A percentile compares a stretch with the other conserved stretches of the same genome.
Evolutionary conservation across 2,888 invertebrate genomes (phyloP).

Genomic region (Syritta pipiens): DNA sequence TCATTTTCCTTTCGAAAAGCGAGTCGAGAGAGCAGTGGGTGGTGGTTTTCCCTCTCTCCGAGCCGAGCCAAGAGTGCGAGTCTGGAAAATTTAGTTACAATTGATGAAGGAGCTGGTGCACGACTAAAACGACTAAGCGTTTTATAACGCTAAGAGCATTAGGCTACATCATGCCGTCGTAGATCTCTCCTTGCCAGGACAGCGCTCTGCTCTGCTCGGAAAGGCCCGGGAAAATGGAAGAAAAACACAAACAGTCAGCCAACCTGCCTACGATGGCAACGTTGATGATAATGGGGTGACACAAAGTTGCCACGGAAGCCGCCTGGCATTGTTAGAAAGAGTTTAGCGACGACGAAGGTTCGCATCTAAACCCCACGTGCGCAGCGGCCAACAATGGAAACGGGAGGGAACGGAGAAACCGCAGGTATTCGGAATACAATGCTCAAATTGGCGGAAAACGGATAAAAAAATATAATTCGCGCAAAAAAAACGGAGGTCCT

Average conservation of each 20-base stretch:
- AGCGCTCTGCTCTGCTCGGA: neutral
- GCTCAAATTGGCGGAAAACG: slow-evolving; percentile 27
- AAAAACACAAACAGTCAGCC: slow-evolving; percentile 17
- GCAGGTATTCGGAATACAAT: slow-evolving; percentile 39
- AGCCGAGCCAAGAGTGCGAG: neutral
- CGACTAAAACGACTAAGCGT: slow-evolving; percentile 17
- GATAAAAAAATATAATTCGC: slow-evolving; percentile 9
- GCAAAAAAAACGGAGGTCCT: no score
- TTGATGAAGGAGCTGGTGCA: slow-evolving; percentile 6
- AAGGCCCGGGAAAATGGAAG: slow-evolving; percentile 10
- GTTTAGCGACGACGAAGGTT: neutral
- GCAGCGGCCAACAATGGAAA: slow-evolving; percentile 46
- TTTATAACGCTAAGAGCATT: slow-evolving; percentile 58
- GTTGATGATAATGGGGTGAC: slow-evolving; percentile 25
- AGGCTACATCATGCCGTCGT: slow-evolving; percentile 42
- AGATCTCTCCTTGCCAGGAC: neutral
- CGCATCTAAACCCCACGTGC: slow-evolving; percentile 36
- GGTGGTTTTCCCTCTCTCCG: no score
- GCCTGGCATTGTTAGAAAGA: slow-evolving; percentile 2
- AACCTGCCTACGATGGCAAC: neutral
- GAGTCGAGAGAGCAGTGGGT: neutral
- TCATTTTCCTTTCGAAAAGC: no score
- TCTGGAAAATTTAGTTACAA: slow-evolving; percentile 44
- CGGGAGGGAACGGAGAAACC: neutral
- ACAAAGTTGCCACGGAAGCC: slow-evolving; percentile 32